Evolutionary conservation across 2,113 vertebrate species (phyloP).

Genomic region (Sorex araneus): DNA sequence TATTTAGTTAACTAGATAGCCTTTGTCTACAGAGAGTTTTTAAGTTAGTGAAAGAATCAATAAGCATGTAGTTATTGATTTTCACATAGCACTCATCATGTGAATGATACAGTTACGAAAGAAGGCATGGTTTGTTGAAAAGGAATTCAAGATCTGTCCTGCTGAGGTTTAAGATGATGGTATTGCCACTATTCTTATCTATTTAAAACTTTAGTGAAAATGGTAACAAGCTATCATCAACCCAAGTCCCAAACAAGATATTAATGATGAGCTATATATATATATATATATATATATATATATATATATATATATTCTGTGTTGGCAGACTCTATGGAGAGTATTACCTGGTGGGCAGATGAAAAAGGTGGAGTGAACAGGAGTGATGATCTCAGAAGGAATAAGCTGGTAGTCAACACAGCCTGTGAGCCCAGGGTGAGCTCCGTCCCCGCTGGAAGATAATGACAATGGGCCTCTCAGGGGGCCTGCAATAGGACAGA

Average conservation of each 20-base stretch:
- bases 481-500: neutral
- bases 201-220: neutral
- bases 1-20: neutral
- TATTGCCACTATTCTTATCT: neutral
- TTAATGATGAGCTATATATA: too few species aligned
- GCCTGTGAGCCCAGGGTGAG: neutral
- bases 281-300: too few species aligned
- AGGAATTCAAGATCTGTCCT: constrained; percentile 34
- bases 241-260: too few species aligned
- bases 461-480: rapidly evolving
- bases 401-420: neutral
- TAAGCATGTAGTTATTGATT: constrained; percentile 49
- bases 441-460: neutral
- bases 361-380: neutral
- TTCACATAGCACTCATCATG: neutral
- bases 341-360: too few species aligned
- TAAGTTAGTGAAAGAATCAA: constrained; percentile 42
- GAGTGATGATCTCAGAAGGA: neutral
- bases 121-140: neutral
- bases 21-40: constrained; percentile 34
- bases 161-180: neutral
- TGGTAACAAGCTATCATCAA: neutral
- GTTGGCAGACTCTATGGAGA: too few species aligned
- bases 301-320: neutral
- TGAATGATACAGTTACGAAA: neutral